Base-by-base conservation (phyloP, 2,888 invertebrate genomes). In the Monopis laevigella region DNA sequence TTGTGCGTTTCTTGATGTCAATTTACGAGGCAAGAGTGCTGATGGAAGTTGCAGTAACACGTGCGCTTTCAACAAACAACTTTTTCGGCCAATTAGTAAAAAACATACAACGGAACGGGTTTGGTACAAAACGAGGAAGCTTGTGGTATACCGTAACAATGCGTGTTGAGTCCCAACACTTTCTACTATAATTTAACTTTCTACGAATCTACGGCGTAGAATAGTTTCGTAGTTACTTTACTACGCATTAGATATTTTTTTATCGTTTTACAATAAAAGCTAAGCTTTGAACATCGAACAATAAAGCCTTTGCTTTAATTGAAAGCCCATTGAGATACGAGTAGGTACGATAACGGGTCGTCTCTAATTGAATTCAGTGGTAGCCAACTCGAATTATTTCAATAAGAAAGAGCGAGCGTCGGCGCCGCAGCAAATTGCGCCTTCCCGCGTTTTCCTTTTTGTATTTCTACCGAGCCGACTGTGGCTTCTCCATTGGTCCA, bases 381-480 rank as follows among this genome's bases (percentile, higher is more conserved):
- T 62, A 65, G 63, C 55, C 51, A 53, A 55, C 51, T 60, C 56
- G 62, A 65, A 69, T 70, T 62, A 70, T 70, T 66, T 62, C 63
- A 65, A 68, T 68, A 65, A 70, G 68, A 67, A 69, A 68, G 59
- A 62, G 64, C 61, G 60, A 56, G 58, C 63, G 48, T 57, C 68
- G 72, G 70, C 70, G 69, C 64, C 65, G 60, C 53, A 59, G 71
- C 73, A 70, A 74, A 77, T 75, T 75, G 73, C 61, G 56, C 59
- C 54, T 61, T 55, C 65, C 49, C 48, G 52, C 53, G 51, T 53
- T 65, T 58, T 59, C 68, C 61, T 65, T 72, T 71, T 41, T 73
- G 73, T n/a, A n/a, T n/a, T 62, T 64, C 51, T 32, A 50, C 49
- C 46, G 51, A 51, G 50, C 46, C 51, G 14, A 17, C 34, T 19